Evolutionary conservation across 2,888 invertebrate species (phyloP), one percentile per base, ranked within the genome.

Genomic region (Timandra comae): DNA sequence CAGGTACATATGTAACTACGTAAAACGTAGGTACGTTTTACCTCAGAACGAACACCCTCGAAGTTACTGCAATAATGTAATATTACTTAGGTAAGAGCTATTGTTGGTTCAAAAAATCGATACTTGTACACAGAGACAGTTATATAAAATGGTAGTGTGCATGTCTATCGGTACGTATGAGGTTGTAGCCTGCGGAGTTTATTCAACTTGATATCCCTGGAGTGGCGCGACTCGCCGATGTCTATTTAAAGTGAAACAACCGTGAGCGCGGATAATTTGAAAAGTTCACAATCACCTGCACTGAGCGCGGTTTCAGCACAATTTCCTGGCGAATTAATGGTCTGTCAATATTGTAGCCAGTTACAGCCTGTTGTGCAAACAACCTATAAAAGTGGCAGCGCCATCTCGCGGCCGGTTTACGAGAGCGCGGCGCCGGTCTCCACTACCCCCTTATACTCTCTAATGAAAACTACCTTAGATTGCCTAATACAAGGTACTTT

Each of bases 271-370:
- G 81, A 72, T 84, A 81, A 85, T 85, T 84, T 81, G 80, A 81
- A 84, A 84, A 84, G 81, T 85, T 85, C 80, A 75, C 79, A 79
- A 82, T 81, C 79, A 81, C 82, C 81, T 79, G 73, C 65, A 65
- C 54, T 56, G 63, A 64, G 56, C 64, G 72, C 77, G 62, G 65
- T 63, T 76, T 76, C 82, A 79, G 82, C 81, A 77, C 82, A 80
- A 80, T 85, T 79, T 84, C 76, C 81, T 82, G 69, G 60, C 67
- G 81, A 84, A 85, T 81, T 85, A 84, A 85, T 82, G 84, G 74
- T 82, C 74, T 84, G 85, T 81, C 85, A 82, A 85, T 85, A 84
- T 79, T 81, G 78, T 71, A 75, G 69, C 69, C 77, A 71, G 78
- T 79, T 80, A 79, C 70, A 67, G 76, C 70, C 71, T 75, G 76